Evolutionary conservation across 2,888 invertebrate genomes (phyloP).

Genomic region (Rhagonycha lutea): DNA sequence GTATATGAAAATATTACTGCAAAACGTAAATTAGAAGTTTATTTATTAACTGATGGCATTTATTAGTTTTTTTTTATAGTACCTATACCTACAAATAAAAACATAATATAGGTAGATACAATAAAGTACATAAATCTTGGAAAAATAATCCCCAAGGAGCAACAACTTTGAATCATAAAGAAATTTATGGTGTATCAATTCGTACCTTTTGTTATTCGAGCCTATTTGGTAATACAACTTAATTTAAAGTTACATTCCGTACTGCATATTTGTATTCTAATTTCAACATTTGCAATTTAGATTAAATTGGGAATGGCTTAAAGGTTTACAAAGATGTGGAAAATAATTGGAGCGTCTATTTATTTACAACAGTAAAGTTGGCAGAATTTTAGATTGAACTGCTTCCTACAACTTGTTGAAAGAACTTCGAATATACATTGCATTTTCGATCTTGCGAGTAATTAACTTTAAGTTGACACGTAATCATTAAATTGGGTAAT

Average conservation of each 20-base stretch:
- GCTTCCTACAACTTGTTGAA: neutral
- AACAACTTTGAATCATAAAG: neutral
- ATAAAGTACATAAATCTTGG: neutral
- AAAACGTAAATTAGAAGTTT: neutral
- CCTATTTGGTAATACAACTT: neutral
- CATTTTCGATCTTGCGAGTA: neutral
- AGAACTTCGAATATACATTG: neutral
- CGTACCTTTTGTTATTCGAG: neutral
- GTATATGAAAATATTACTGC: neutral
- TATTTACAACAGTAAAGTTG: neutral
- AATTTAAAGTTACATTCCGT: neutral
- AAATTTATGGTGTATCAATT: neutral
- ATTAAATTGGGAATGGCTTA: neutral
- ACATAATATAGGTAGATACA: neutral
- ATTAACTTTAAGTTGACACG: neutral
- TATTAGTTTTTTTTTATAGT: neutral
- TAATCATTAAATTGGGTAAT: neutral
- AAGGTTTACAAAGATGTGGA: neutral
- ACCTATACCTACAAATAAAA: neutral
- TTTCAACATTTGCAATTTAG: neutral
- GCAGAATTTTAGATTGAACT: neutral
- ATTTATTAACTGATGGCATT: neutral
- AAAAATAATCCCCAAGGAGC: neutral
- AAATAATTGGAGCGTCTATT: neutral
- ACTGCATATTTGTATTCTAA: neutral